A percentile compares a stretch with the other conserved stretches of the same genome.
phyloP scores from a whole-genome alignment of 1,140 invertebrate species.

The Philopotamus ludificatus region DNA sequence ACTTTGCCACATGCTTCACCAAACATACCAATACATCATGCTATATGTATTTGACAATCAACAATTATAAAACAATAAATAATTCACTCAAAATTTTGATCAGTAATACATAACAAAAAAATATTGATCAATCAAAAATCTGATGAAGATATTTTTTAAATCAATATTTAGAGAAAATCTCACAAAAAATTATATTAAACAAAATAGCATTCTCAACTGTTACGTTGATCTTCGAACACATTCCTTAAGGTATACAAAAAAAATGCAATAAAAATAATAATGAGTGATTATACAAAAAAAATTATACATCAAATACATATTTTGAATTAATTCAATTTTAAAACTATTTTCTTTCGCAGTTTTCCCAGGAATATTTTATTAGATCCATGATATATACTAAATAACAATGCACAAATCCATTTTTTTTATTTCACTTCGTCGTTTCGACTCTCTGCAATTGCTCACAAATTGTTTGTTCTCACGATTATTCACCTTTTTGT shows the following conservation, averaged over 20 bases:
- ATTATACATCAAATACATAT: neutral
- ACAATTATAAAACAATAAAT: neutral
- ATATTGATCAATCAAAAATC: neutral
- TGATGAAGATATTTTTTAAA: neutral
- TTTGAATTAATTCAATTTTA: neutral
- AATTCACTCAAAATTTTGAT: neutral
- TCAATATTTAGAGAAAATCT: neutral
- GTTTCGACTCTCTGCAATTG: neutral
- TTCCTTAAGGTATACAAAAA: no score
- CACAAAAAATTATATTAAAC: no score
- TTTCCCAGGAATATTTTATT: neutral
- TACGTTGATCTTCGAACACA: neutral
- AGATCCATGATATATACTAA: neutral
- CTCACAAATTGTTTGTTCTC: neutral
- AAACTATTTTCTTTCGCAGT: neutral
- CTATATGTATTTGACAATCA: neutral
- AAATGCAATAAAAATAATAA: no score
- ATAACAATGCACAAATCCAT: neutral
- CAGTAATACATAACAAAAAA: neutral
- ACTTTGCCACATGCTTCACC: constrained; percentile 18
- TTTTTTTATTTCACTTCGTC: neutral
- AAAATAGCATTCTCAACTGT: no score
- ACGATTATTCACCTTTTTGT: neutral
- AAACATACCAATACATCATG: neutral
- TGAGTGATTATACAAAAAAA: neutral